Percentiles rank a stretch among this genome's conserved stretches.
phyloP scores from a whole-genome alignment of 1,140 invertebrate species.

The Euwallacea fornicatus region DNA sequence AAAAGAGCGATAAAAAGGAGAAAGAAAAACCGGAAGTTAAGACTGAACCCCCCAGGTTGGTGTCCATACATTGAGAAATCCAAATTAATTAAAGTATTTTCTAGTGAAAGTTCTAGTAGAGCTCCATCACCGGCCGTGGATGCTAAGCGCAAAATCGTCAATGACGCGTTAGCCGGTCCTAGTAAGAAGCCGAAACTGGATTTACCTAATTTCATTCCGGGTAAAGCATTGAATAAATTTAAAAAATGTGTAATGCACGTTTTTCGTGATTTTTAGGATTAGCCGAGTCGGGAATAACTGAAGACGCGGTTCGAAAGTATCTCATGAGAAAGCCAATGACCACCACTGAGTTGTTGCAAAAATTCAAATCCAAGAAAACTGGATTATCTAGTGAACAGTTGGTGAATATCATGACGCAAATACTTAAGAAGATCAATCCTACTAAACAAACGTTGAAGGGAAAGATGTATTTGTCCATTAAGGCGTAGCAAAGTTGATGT shows the following conservation, averaged over 20 bases:
- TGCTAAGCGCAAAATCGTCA: slow-evolving; percentile 49
- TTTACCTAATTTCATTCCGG: slow-evolving; percentile 40
- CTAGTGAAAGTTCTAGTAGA: slow-evolving; percentile 61
- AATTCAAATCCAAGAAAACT: slow-evolving; percentile 95
- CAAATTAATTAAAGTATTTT: too few species aligned
- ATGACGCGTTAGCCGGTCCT: slow-evolving; percentile 46
- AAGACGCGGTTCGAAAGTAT: slow-evolving; percentile 91
- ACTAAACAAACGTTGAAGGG: slow-evolving; percentile 89
- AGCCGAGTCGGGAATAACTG: slow-evolving; percentile 82
- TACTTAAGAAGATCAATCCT: slow-evolving; percentile 93
- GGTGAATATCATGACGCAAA: slow-evolving; percentile 90
- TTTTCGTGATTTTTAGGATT: slow-evolving; percentile 53
- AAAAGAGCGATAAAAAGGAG: slow-evolving; percentile 48
- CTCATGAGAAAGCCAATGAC: slow-evolving; percentile 95
- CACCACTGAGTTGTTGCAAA: slow-evolving; percentile 89
- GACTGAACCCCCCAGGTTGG: slow-evolving; percentile 45
- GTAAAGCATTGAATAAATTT: slow-evolving; percentile 4
- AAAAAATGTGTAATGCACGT: background rate
- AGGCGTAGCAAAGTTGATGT: slow-evolving; percentile 53
- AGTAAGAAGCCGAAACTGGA: slow-evolving; percentile 67
- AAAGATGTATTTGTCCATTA: slow-evolving; percentile 93
- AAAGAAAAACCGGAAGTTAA: slow-evolving; percentile 56
- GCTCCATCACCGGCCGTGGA: slow-evolving; percentile 63
- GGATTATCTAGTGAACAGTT: slow-evolving; percentile 86
- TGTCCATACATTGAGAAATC: background rate